Evolutionary conservation across 1,140 invertebrate species (phyloP).

Genomic region (Heterodera carotae): DNA sequence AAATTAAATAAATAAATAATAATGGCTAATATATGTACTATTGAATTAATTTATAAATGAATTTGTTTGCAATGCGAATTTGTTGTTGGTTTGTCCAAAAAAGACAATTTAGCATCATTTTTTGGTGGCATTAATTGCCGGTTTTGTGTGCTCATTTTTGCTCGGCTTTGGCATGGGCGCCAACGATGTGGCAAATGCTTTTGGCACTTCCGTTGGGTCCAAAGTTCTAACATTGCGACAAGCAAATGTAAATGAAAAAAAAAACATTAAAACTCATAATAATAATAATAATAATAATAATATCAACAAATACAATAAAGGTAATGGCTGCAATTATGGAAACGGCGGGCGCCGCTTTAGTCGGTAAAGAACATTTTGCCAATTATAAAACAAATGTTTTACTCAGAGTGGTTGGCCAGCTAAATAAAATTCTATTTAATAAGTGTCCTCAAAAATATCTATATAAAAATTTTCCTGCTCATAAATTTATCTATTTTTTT

Average conservation of each 20-base stretch:
- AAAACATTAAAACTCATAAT: not conserved
- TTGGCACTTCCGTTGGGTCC: constrained; percentile 88
- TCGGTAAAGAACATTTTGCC: constrained; percentile 59
- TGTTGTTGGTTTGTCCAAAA: no score
- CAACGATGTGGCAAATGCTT: constrained; percentile 91
- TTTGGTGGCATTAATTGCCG: constrained; percentile 71
- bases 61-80: no score
- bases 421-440: no score
- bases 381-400: not conserved
- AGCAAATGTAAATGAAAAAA: constrained; percentile 37
- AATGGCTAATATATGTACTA: no score
- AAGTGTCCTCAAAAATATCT: no score
- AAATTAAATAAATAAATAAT: constrained; percentile 6
- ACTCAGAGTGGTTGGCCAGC: no score
- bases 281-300: not conserved
- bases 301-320: not conserved
- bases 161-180: constrained; percentile 94
- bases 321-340: constrained; percentile 45
- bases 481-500: no score
- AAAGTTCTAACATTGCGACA: constrained; percentile 42
- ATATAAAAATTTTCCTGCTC: no score
- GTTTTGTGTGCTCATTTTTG: constrained; percentile 87
- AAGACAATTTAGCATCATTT: constrained; percentile 24
- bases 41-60: no score
- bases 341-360: constrained; percentile 65